Evolutionary conservation across 2,888 invertebrate species (phyloP).

Genomic region (Nomada goodeniana): DNA sequence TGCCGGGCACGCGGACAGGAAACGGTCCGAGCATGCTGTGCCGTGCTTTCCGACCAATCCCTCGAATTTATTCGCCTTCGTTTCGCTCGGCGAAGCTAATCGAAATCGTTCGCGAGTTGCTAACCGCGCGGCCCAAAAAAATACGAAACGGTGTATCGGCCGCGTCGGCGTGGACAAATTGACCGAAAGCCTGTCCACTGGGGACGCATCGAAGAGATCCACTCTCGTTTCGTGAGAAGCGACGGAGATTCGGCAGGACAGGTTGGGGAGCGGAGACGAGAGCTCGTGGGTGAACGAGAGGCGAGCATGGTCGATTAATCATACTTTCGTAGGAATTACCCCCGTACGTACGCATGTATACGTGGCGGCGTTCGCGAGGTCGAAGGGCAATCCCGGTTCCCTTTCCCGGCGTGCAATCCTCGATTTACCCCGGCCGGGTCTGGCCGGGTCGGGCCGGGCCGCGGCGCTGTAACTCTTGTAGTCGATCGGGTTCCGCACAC

Average conservation of each 20-base stretch:
- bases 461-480: constrained; percentile 9
- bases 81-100: constrained; percentile 8
- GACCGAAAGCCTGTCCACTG: background rate
- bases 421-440: constrained; percentile 22
- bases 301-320: constrained; percentile 70
- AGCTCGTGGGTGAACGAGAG: constrained; percentile 19
- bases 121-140: background rate
- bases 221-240: constrained; percentile 1
- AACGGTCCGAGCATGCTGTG: constrained; percentile 53
- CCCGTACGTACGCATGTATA: constrained; percentile 46
- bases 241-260: constrained; percentile 1
- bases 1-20: constrained; percentile 60
- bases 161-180: constrained; percentile 1
- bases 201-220: background rate
- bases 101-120: constrained; percentile 13
- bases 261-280: background rate
- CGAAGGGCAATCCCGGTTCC: constrained; percentile 64
- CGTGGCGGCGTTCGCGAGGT: constrained; percentile 63
- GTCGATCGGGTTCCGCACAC: constrained; percentile 66
- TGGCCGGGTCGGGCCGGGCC: background rate
- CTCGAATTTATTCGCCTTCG: constrained; percentile 39
- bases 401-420: constrained; percentile 24
- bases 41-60: constrained; percentile 21
- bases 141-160: background rate
- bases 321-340: constrained; percentile 72